These are phyloP conservation scores for Steinernema carpocapsae DNA, from an alignment of 2,888 invertebrate species.

Conservation along the genomic window DNA sequence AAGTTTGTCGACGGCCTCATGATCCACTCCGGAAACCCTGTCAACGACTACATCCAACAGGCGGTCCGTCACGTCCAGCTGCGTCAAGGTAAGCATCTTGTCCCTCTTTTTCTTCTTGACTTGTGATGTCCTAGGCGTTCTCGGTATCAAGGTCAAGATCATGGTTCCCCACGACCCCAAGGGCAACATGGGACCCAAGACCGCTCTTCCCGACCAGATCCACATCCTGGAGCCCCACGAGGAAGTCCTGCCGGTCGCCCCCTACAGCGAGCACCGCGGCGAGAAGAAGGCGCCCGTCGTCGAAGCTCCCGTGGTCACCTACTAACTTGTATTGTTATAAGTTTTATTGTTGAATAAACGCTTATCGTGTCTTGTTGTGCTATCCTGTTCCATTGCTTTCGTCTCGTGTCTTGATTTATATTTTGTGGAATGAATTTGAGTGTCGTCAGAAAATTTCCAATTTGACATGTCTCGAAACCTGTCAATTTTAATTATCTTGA, in stretches of 20 bases:
- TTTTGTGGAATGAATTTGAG: too few species aligned
- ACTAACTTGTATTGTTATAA: conserved; percentile 29
- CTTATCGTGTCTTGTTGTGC: too few species aligned
- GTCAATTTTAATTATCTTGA: too few species aligned
- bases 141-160: conserved; percentile 88
- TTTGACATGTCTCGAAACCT: too few species aligned
- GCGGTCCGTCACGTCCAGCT: conserved; percentile 97
- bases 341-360: conserved; percentile 74
- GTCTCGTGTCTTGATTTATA: too few species aligned
- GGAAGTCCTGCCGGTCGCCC: conserved; percentile 73
- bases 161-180: conserved; percentile 98
- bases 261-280: conserved; percentile 63
- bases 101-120: neutral
- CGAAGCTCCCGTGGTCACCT: neutral
- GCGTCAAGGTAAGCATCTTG: conserved; percentile 76
- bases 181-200: conserved; percentile 96
- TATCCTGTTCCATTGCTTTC: too few species aligned
- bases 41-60: conserved; percentile 95
- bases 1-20: conserved; percentile 99
- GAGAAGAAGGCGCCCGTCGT: conserved; percentile 49
- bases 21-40: conserved; percentile 99
- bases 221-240: conserved; percentile 96
- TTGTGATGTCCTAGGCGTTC: conserved; percentile 72
- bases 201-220: conserved; percentile 95
- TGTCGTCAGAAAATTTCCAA: too few species aligned